These are phyloP conservation scores for Dolichallabes microphthalmus DNA, from an alignment of 2,113 vertebrate genomes.

Conservation along the genomic window DNA sequence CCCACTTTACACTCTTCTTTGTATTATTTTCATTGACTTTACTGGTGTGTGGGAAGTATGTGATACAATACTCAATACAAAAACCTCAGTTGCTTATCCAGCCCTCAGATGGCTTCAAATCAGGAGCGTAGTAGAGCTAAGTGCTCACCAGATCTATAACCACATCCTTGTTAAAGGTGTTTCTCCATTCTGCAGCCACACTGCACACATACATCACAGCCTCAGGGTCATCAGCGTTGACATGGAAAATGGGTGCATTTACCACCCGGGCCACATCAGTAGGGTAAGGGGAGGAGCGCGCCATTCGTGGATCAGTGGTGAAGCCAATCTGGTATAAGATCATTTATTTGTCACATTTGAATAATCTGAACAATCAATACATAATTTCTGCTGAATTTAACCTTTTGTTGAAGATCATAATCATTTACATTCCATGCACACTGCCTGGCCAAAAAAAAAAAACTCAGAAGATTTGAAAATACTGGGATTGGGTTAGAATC, in stretches of 20 bases:
- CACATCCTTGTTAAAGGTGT: constrained; percentile 95
- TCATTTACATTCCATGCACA: not conserved
- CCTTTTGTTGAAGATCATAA: not conserved
- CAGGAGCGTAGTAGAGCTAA: not conserved
- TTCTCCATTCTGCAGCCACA: constrained; percentile 93
- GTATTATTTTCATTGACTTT: not conserved
- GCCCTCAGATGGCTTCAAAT: not conserved
- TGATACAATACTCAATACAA: not conserved
- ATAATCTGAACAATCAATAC: not conserved
- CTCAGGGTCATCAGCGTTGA: constrained; percentile 93
- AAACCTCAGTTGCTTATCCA: not conserved
- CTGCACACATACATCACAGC: constrained; percentile 95
- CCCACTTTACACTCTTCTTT: not conserved
- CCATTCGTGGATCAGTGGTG: constrained; percentile 93
- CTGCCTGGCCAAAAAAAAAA: too few species aligned
- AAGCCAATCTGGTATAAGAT: constrained; percentile 83
- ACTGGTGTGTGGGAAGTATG: not conserved
- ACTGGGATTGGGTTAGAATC: too few species aligned
- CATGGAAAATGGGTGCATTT: constrained; percentile 95
- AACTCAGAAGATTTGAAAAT: too few species aligned
- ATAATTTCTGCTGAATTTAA: not conserved
- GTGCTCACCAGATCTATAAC: constrained; percentile 91
- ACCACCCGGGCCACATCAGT: constrained; percentile 93
- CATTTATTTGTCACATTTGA: not conserved
- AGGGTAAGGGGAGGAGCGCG: constrained; percentile 94